Conservation (phyloP, 2,888 invertebrate genomes). For the Agapostemon virescens region DNA sequence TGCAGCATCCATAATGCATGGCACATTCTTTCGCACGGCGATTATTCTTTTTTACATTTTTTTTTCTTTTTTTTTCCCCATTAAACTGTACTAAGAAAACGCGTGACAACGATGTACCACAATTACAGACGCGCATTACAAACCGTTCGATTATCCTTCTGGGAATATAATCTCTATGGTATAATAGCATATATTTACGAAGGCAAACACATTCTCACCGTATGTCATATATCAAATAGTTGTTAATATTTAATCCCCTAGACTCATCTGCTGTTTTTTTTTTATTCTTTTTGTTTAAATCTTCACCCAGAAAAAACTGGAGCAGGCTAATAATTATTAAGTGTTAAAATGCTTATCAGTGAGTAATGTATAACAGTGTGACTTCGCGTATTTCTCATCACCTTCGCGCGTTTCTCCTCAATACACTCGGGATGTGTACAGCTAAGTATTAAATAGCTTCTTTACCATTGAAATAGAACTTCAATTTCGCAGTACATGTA, state of each 20-base stretch:
- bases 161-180: slow-evolving; percentile 56
- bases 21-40: slow-evolving; percentile 47
- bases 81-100: slow-evolving; percentile 31
- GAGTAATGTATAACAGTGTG: slow-evolving; percentile 54
- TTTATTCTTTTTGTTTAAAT: too few relatives aligned
- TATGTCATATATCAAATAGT: slow-evolving; percentile 44
- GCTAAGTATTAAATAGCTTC: slow-evolving; percentile 45
- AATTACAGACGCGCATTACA: slow-evolving; percentile 53
- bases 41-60: slow-evolving; percentile 6
- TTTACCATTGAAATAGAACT: slow-evolving; percentile 35
- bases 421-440: slow-evolving; percentile 42
- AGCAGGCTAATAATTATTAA: slow-evolving; percentile 49
- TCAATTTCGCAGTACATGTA: slow-evolving; percentile 45
- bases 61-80: not conserved
- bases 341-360: slow-evolving; percentile 49
- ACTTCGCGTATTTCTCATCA: slow-evolving; percentile 18
- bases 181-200: slow-evolving; percentile 53
- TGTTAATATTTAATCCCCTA: slow-evolving; percentile 51
- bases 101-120: slow-evolving; percentile 37
- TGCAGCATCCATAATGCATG: slow-evolving; percentile 55
- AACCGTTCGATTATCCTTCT: slow-evolving; percentile 28
- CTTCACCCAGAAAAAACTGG: slow-evolving; percentile 37
- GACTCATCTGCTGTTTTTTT: slow-evolving; percentile 9
- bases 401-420: slow-evolving; percentile 21
- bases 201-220: slow-evolving; percentile 55